Conservation (phyloP, 2,797 vertebrate genomes). For the Corythornis leucogaster region DNA sequence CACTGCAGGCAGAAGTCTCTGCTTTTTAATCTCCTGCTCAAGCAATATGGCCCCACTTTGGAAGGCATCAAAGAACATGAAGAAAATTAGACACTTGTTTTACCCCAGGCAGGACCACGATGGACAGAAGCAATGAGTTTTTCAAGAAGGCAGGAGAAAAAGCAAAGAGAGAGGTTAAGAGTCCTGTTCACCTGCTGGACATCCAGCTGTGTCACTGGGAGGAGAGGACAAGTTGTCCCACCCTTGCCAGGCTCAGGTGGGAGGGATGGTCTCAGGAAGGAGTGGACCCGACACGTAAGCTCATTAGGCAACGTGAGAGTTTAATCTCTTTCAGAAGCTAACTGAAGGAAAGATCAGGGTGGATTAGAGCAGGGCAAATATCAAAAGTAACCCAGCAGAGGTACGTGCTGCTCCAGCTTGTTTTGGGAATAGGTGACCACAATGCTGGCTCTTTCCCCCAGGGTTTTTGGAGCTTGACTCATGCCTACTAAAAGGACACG, state of each 20-base stretch:
- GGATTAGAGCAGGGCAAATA: neutral
- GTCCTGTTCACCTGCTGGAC: neutral
- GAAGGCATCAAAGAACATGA: neutral
- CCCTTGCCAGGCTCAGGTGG: neutral
- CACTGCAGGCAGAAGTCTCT: slow-evolving; percentile 11
- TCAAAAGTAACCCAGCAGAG: neutral
- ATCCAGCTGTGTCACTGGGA: neutral
- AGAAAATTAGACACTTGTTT: slow-evolving; percentile 21
- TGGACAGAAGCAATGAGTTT: neutral
- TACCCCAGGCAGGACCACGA: neutral
- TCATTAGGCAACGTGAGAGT: neutral
- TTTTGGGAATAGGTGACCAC: neutral
- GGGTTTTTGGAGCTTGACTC: neutral
- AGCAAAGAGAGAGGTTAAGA: neutral
- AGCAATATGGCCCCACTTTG: neutral
- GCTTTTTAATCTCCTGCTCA: slow-evolving; percentile 40
- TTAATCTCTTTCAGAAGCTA: slow-evolving; percentile 49
- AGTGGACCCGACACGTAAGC: neutral
- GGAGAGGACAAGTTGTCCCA: neutral
- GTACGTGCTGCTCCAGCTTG: neutral
- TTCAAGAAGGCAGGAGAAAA: neutral
- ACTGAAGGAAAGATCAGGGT: neutral
- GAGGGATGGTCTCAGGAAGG: neutral
- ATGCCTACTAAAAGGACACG: neutral
- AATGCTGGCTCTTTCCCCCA: neutral